A percentile compares a stretch with the other conserved stretches of the same genome.
Evolutionary conservation across 2,888 invertebrate genomes (phyloP).

Genomic region (Pammene fasciana): DNA sequence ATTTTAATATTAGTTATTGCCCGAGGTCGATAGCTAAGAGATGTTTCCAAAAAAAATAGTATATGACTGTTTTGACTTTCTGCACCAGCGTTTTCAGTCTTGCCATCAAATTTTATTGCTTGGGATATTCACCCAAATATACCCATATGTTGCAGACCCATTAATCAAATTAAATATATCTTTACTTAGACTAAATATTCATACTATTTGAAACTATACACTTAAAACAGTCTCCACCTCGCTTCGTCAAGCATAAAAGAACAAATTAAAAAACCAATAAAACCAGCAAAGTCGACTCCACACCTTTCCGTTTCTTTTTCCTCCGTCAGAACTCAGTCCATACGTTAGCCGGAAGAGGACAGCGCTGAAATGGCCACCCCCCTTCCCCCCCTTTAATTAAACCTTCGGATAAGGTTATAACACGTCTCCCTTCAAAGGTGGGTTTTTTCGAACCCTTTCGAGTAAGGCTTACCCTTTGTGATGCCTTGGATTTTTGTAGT

Average conservation of each 20-base stretch:
- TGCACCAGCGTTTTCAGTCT: too few species aligned
- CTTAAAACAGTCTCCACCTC: neutral
- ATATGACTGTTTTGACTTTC: too few species aligned
- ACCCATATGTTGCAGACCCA: neutral
- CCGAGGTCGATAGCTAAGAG: too few species aligned
- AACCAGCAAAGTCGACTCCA: conserved; percentile 50
- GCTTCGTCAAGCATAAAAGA: neutral
- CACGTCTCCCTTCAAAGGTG: conserved; percentile 69
- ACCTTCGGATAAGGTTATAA: conserved; percentile 78
- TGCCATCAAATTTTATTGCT: too few species aligned
- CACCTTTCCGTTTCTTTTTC: conserved; percentile 65
- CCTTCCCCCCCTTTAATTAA: conserved; percentile 72
- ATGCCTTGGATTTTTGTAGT: conserved; percentile 19
- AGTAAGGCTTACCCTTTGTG: conserved; percentile 24
- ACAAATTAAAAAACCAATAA: conserved; percentile 3
- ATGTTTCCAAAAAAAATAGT: too few species aligned
- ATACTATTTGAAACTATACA: neutral
- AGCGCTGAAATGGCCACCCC: conserved; percentile 65
- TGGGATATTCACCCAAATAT: too few species aligned
- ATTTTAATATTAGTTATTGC: too few species aligned
- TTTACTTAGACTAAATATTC: too few species aligned
- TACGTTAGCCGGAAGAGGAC: conserved; percentile 76
- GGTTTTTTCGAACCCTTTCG: conserved; percentile 50
- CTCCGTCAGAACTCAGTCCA: conserved; percentile 72
- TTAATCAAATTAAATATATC: too few species aligned